A percentile compares a stretch with the other conserved stretches of the same genome.
Conservation (phyloP, 2,888 invertebrate species). For the Taphrorychus bicolor region DNA sequence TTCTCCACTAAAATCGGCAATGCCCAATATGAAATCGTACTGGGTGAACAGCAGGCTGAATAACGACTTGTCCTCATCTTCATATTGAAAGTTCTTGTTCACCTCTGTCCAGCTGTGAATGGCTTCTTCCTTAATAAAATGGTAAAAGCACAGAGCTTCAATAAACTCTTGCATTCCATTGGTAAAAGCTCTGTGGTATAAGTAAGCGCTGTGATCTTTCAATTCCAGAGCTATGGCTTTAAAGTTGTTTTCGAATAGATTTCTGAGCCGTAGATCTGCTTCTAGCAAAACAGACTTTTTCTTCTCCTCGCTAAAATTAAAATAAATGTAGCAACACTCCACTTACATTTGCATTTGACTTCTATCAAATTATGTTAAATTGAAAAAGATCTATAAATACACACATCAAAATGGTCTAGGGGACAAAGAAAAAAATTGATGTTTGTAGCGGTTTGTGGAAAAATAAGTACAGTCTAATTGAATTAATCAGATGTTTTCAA, state of each 20-base stretch:
- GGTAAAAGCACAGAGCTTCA: conserved; percentile 83
- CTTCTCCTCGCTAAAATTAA: conserved; percentile 62
- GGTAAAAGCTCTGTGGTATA: conserved; percentile 72
- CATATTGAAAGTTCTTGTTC: conserved; percentile 48
- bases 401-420: too few relatives aligned
- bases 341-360: neutral
- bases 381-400: neutral
- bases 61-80: conserved; percentile 41
- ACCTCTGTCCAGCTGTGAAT: conserved; percentile 66
- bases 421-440: too few relatives aligned
- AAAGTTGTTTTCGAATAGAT: conserved; percentile 68
- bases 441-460: too few relatives aligned
- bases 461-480: too few relatives aligned
- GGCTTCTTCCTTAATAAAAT: conserved; percentile 67
- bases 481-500: too few relatives aligned
- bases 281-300: conserved; percentile 64
- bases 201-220: conserved; percentile 72
- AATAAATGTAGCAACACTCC: neutral
- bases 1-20: conserved; percentile 89
- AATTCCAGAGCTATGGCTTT: conserved; percentile 77
- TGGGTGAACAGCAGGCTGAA: conserved; percentile 57
- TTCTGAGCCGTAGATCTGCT: conserved; percentile 72
- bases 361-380: neutral
- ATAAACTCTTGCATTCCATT: conserved; percentile 81
- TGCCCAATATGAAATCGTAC: conserved; percentile 74